phyloP scores from a whole-genome alignment of 2,888 invertebrate species.

The Lasius fuliginosus region DNA sequence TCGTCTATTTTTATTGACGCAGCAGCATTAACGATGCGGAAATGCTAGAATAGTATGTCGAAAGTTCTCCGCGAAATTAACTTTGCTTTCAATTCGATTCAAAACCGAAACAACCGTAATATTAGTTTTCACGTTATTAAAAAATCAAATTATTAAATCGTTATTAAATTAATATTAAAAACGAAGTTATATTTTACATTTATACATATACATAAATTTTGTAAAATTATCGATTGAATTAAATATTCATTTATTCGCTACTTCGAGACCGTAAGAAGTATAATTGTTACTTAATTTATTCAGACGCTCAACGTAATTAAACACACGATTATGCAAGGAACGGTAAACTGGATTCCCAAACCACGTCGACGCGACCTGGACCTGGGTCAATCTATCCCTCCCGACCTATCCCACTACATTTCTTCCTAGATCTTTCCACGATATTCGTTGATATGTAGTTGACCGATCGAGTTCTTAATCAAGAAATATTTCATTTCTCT shows the following conservation, averaged over 20 bases:
- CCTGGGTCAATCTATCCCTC: slow-evolving; percentile 19
- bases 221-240: slow-evolving; percentile 2
- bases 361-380: slow-evolving; percentile 2
- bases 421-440: background rate
- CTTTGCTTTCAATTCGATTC: background rate
- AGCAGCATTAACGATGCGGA: background rate
- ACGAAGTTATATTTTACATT: background rate
- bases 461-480: background rate
- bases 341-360: background rate
- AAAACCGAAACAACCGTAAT: background rate
- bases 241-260: background rate
- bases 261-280: background rate
- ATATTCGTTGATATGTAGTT: background rate
- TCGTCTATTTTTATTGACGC: background rate
- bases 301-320: background rate
- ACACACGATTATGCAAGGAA: background rate
- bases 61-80: background rate
- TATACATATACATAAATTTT: background rate
- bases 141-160: background rate
- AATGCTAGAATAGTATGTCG: background rate
- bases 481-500: background rate
- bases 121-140: background rate
- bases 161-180: background rate
- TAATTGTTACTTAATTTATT: slow-evolving; percentile 1
- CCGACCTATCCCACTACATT: slow-evolving; percentile 16